Evolutionary conservation across 2,113 vertebrate species (phyloP), one percentile per base, ranked within the genome.

Genomic region (Rhegmatorhina hoffmannsi): DNA sequence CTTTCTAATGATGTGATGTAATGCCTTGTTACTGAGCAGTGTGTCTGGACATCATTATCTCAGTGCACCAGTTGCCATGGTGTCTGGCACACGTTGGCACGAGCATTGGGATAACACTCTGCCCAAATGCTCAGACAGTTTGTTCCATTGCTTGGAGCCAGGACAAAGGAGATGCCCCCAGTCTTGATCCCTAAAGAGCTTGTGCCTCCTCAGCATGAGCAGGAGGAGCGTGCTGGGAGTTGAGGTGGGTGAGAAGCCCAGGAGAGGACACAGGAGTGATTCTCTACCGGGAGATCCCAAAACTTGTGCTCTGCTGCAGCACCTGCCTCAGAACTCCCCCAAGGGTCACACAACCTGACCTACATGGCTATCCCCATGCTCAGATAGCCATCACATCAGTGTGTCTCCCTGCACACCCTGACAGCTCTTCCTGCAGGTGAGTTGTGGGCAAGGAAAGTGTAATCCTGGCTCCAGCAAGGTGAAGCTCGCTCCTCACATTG

Each of bases 281-380:
- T 63, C 21, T 58, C 13, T 56, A n/a, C 13, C 9, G 18, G 28
- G 31, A 84, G 20, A 90, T 60, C 18, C 47, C 10, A 6, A 44
- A 50, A 26, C 29, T 38, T 50, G 13, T 77, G 33, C 12, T 46
- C 6, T 29, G 47, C 34, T 84, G 53, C 73, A 58, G 7, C n/a
- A 63, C 2, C 31, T 79, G 47, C n/a, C 47, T 25, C 23, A n/a
- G 28, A 43, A 44, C 5, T 6, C 21, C 7, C 29, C n/a, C 19
- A 2, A 3, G 18, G 58, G 26, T 83, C 36, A 28, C 8, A 6
- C 31, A 55, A 2, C 44, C 53, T 1, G 0, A 21, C 7, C 26
- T 9, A 0, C 1, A 3, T 46, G 64, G 11, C 49, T 53, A 9
- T 58, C 13, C 29, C 3, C 0, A 5, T 28, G 9, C 43, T 76